Conservation (phyloP, 2,113 vertebrate genomes). For the Phyllostomus hastatus region DNA sequence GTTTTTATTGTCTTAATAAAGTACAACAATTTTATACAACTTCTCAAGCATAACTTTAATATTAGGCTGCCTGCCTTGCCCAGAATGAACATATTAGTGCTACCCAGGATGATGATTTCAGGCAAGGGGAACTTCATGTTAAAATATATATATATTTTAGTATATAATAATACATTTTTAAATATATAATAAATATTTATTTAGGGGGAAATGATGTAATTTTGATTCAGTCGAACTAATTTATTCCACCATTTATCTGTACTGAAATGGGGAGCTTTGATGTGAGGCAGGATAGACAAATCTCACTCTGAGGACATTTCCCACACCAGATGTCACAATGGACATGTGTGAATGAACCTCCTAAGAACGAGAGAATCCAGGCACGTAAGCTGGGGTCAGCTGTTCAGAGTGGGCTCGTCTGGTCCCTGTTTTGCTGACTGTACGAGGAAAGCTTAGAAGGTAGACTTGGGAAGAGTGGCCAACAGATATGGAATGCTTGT, state of each 20-base stretch:
- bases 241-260: neutral
- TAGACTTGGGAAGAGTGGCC: neutral
- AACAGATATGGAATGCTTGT: neutral
- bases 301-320: neutral
- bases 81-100: neutral
- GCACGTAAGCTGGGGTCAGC: no score
- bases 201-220: neutral
- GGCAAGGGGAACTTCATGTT: neutral
- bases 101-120: neutral
- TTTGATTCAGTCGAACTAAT: neutral
- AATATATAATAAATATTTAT: neutral
- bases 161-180: no score
- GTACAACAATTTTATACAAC: neutral
- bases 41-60: conserved; percentile 44
- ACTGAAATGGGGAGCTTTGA: neutral
- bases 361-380: neutral
- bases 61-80: neutral
- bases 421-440: neutral
- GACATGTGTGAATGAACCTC: neutral
- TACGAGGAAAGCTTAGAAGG: neutral
- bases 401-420: neutral
- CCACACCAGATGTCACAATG: neutral
- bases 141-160: neutral
- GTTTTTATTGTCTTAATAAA: conserved; percentile 68
- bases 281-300: neutral